Base-by-base conservation (phyloP, 2,797 vertebrate genomes). In the Bovichtus diacanthus region DNA sequence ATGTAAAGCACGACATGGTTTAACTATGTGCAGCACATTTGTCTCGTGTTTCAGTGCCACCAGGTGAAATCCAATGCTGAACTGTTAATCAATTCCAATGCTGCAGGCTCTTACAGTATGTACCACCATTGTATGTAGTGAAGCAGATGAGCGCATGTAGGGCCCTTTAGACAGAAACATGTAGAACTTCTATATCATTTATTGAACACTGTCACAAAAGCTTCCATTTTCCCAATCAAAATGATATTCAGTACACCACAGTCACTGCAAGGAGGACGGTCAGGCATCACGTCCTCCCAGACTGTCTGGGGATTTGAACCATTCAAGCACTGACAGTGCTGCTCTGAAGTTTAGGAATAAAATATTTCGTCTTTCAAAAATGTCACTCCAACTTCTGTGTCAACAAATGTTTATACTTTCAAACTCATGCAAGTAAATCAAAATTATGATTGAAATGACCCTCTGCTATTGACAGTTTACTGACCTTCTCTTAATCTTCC, bases 221-320 rank as follows among this genome's bases (percentile, higher is more conserved):
- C 27, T 65, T 15, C 13, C n/a, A 44, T 64, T 43, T 36, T 21
- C 5, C 2, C 2, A 50, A 53, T 65, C 12, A 19, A 71, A 71
- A 29, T 64, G 4, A 54, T 38, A 21, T 63, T 53, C 16, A 51
- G 3, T 53, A 36, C 18, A 50, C 25, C 29, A 49, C 13, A 53
- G 43, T 2, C 25, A 8, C 27, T 46, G 36, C 25, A 18, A 31
- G 38, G 12, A 60, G 43, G 13, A 27, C 8, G 36, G 21, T 72
- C 61, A 73, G 43, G 56, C 58, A 72, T 50, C 49, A 69, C 49
- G 61, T 79, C 59, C 23, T 58, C 16, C 31, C 43, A 77, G 77
- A 76, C 69, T 43, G 73, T 59, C 36, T 38, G 29, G 65, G 64
- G 68, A 76, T 68, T 71, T 72, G 12, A 80, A 63, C 53, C 43